Evolutionary conservation across 2,113 vertebrate species (phyloP), one percentile per base, ranked within the genome.

Genomic region (Xiphorhynchus elegans): DNA sequence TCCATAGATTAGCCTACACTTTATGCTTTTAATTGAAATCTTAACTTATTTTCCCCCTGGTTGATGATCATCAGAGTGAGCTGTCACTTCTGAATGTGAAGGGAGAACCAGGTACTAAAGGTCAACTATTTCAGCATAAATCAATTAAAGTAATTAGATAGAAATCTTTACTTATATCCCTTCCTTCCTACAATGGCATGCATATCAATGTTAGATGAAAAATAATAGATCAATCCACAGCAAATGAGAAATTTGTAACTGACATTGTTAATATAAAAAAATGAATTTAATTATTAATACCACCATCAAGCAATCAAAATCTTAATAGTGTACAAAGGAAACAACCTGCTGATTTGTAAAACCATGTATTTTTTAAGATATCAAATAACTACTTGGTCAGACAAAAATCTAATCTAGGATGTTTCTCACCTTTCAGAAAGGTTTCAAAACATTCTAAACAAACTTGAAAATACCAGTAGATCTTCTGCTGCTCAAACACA

Each of bases 131-230:
- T 94, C 63, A 88, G 75, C 52, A 70, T 23, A 85, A 91, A 93
- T 90, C 87, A 93, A 49, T 94, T 89, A 87, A 91, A 79, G 58
- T 85, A 93, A 95, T 91, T 94, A 95, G 75, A 77, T 44, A 90
- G 16, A 90, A 94, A 94, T 74, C 26, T 23, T 87, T 85, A 88
- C 93, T 93, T 91, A 72, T 73, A 66, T 25, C 19, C 33, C 14
- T 81, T 74, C 26, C 20, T 89, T 89, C n/a, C 19, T 62, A 66
- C 50, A 88, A 21, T 0, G 9, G 52, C 44, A 62, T 42, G 66
- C 31, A 60, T 91, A 69, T 66, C 24, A 85, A 5, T 55, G 37
- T 81, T 79, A 76, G n/a, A 23, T 60, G 17, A 9, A 78, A 46
- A 92, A 58, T 28, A 80, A 74, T 17, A n/a, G 17, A 76, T 55